These are phyloP conservation scores for Drosophila asahinai DNA, from an alignment of 1,140 invertebrate species.

Conservation along the genomic window DNA sequence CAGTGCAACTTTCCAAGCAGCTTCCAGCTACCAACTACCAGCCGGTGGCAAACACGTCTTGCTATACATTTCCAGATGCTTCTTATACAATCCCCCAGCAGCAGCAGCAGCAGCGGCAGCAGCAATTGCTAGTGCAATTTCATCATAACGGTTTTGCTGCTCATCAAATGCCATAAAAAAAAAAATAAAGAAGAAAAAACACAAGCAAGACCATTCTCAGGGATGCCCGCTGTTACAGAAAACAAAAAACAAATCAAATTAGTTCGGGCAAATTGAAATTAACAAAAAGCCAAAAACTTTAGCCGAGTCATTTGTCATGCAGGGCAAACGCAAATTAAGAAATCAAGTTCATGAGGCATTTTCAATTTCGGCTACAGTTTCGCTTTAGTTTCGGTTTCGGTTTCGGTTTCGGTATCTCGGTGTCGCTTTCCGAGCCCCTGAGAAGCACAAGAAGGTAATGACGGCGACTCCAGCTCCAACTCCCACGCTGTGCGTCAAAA, in stretches of 20 bases:
- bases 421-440: constrained; percentile 1
- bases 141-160: constrained; percentile 54
- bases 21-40: constrained; percentile 20
- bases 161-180: constrained; percentile 1
- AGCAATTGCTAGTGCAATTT: constrained; percentile 37
- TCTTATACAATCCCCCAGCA: constrained; percentile 49
- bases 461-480: constrained; percentile 51
- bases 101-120: not conserved
- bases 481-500: constrained; percentile 73
- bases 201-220: not conserved
- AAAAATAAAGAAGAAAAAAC: not conserved
- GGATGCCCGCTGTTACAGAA: not conserved
- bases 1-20: constrained; percentile 69
- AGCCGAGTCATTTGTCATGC: constrained; percentile 63
- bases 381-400: constrained; percentile 57
- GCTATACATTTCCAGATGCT: constrained; percentile 52
- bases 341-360: constrained; percentile 74
- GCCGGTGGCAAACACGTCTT: constrained; percentile 33
- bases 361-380: constrained; percentile 59
- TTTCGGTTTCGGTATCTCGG: constrained; percentile 37
- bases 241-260: constrained; percentile 58
- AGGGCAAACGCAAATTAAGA: constrained; percentile 69
- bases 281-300: constrained; percentile 33
- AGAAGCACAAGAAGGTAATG: constrained; percentile 6
- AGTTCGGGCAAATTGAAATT: constrained; percentile 76